phyloP scores from a whole-genome alignment of 2,113 vertebrate species.

The Cyphomyrus discorhynchus region DNA sequence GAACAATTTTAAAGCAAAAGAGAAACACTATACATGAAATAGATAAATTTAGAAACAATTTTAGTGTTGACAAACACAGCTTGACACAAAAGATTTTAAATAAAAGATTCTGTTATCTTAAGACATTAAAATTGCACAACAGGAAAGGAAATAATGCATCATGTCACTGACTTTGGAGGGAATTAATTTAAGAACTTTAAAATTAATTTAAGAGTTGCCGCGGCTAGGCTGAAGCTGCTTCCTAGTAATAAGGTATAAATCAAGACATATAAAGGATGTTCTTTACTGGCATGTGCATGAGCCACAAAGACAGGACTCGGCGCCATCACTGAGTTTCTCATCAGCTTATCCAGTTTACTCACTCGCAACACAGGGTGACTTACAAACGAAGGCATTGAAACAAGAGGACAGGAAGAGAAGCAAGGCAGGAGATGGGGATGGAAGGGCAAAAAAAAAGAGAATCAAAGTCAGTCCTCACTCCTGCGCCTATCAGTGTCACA shows the following conservation, averaged over 20 bases:
- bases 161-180: background rate
- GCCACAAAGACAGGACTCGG: background rate
- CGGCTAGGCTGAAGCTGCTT: background rate
- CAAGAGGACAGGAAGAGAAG: slow-evolving; percentile 41
- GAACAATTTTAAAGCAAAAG: slow-evolving; percentile 2
- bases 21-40: background rate
- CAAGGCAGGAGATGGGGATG: background rate
- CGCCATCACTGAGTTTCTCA: background rate
- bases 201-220: background rate
- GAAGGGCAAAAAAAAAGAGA: slow-evolving; percentile 21
- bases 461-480: slow-evolving; percentile 48
- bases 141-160: background rate
- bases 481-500: slow-evolving; percentile 59
- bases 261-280: background rate
- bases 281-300: background rate
- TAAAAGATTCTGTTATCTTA: background rate
- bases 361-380: background rate
- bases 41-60: background rate
- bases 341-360: background rate
- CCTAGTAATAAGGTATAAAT: background rate
- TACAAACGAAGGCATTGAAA: slow-evolving; percentile 36
- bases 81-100: background rate
- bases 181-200: background rate
- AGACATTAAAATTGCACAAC: background rate
- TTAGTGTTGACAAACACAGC: background rate